Base-by-base conservation (phyloP, 2,888 invertebrate genomes). In the Kuschelorhynchus macadamiae region DNA sequence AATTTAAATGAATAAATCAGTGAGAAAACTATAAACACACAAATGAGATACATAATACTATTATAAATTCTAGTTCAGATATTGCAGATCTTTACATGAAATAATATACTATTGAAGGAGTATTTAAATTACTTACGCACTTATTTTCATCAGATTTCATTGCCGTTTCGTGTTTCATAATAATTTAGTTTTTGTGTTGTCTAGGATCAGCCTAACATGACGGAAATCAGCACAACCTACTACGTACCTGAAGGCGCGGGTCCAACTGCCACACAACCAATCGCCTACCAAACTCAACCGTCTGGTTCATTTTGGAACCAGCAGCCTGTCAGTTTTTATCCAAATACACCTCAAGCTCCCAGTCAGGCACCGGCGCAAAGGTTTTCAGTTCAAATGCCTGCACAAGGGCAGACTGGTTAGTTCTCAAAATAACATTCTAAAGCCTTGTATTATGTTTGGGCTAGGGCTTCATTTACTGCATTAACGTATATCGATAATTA, bases 281-380 rank as follows among this genome's bases (percentile, higher is more conserved):
- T 76, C 12, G 33, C 76, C 21, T 77, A 76, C 65, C 76, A 75
- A 52, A 71, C 69, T 1, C 50, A 70, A 18, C 71, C 73, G 9
- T 59, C 74, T 2, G 57, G 71, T 1, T 47, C 74, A 9, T 80
- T 75, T 55, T 83, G 81, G 81, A 78, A 78, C 50, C 82, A 81
- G 68, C 79, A 75, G 65, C 76, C 80, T 1, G 65, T 79, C 14
- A 72, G 77, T 39, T 80, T 75, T 70, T 82, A 79, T 65, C 81
- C 77, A 46, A 79, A 75, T 52, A 60, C 56, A n/a, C 63, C 76
- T 4, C 77, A 74, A 21, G 65, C 75, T 5, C 53, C 75, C 11
- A 75, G 71, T 60, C 71, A 72, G 47, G 71, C 76, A 36, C 74
- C 74, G n/a, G 75, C 75, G 11, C 76, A 72, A 32, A 62, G 80